Evolutionary conservation across 2,888 invertebrate species (phyloP).

Genomic region (Rotaria socialis): DNA sequence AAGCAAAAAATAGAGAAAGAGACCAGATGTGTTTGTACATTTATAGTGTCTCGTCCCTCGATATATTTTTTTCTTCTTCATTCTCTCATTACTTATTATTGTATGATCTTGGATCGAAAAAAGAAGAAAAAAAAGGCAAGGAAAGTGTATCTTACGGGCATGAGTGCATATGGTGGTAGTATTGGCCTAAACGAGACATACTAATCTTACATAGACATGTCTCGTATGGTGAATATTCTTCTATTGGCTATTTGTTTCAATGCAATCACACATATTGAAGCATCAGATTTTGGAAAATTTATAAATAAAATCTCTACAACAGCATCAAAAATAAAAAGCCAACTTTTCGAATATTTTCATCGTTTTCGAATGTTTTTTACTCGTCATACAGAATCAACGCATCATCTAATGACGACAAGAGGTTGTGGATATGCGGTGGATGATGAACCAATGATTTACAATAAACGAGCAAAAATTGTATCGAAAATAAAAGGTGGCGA

Average conservation of each 20-base stretch:
- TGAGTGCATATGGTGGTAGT: neutral
- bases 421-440: neutral
- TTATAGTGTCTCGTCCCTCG: no score
- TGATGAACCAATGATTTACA: slow-evolving; percentile 1
- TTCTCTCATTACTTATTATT: neutral
- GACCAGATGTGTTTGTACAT: neutral
- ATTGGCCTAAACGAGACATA: neutral
- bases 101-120: neutral
- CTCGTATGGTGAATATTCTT: neutral
- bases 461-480: neutral
- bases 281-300: neutral
- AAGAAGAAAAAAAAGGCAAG: neutral
- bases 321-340: neutral
- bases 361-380: slow-evolving; percentile 7
- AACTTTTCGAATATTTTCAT: neutral
- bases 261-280: neutral
- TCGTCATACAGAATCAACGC: neutral
- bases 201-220: neutral
- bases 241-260: neutral
- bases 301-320: neutral
- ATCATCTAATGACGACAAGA: neutral
- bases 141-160: neutral
- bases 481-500: slow-evolving; percentile 34
- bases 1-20: neutral
- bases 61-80: neutral